These are phyloP conservation scores for Emydocephalus ijimae DNA, from an alignment of 2,113 vertebrate genomes.

Conservation along the genomic window DNA sequence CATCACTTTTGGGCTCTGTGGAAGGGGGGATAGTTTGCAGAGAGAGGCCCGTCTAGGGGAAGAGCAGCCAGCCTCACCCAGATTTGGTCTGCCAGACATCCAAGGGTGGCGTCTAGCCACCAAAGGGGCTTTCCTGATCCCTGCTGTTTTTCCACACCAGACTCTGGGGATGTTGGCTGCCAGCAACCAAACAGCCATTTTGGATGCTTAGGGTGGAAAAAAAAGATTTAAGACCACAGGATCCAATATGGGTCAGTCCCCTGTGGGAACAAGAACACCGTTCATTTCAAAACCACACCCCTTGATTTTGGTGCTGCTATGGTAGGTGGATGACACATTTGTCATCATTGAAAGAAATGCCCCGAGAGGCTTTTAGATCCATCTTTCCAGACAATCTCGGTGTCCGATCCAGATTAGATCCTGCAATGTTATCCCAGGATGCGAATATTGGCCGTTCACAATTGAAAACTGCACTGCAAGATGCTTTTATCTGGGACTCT, in stretches of 20 bases:
- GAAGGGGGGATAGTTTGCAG: not conserved
- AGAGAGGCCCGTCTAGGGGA: not conserved
- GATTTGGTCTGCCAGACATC: conserved; percentile 46
- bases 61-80: conserved; percentile 27
- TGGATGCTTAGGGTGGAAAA: not conserved
- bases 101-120: conserved; percentile 55
- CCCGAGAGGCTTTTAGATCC: too few species aligned
- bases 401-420: too few species aligned
- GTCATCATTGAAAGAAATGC: too few species aligned
- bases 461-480: not conserved
- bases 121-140: not conserved
- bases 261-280: not conserved
- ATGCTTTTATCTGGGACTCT: not conserved
- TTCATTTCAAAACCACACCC: not conserved
- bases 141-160: conserved; percentile 50
- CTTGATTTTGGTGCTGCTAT: not conserved
- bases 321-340: not conserved
- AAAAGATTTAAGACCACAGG: not conserved
- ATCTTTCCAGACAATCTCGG: too few species aligned
- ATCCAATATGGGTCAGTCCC: not conserved
- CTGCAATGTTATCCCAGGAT: too few species aligned
- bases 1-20: not conserved
- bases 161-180: not conserved
- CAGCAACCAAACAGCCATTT: not conserved
- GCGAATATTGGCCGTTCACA: not conserved